Percentiles rank a stretch among this genome's conserved stretches.
phyloP scores from a whole-genome alignment of 2,113 vertebrate genomes.

The Chionodraco myersi region DNA sequence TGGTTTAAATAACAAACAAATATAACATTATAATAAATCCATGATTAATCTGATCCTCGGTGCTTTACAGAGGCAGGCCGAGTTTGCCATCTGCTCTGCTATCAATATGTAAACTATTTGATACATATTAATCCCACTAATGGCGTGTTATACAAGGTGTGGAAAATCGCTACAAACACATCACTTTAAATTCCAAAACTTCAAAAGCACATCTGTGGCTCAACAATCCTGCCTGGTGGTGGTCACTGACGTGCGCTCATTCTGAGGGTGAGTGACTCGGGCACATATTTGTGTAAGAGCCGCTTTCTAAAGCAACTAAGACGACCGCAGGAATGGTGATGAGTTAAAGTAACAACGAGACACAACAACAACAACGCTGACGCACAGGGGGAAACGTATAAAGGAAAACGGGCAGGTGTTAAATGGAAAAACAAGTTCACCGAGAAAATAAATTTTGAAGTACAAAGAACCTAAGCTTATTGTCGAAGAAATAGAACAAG shows the following conservation, averaged over 20 bases:
- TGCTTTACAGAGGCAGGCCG: too few species aligned
- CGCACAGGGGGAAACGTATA: neutral
- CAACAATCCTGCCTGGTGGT: neutral
- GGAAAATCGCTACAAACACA: too few species aligned
- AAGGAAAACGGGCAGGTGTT: neutral
- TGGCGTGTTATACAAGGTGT: too few species aligned
- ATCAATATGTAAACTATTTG: neutral
- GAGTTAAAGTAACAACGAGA: neutral
- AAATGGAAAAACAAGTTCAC: neutral
- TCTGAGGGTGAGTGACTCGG: slow-evolving; percentile 4
- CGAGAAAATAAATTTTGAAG: too few species aligned
- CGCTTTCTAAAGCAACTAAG: neutral
- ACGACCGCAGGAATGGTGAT: slow-evolving; percentile 33
- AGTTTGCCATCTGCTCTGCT: too few species aligned
- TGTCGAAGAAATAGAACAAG: neutral
- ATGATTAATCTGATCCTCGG: neutral
- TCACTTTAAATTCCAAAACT: too few species aligned
- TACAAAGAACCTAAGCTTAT: neutral
- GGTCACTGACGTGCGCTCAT: slow-evolving; percentile 3
- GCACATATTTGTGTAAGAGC: slow-evolving; percentile 9
- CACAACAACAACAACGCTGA: neutral
- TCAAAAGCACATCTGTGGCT: neutral
- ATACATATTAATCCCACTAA: too few species aligned
- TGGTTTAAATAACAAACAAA: neutral
- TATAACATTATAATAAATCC: neutral